Conservation (phyloP, 2,113 vertebrate genomes). For the Centropus unirufus region DNA sequence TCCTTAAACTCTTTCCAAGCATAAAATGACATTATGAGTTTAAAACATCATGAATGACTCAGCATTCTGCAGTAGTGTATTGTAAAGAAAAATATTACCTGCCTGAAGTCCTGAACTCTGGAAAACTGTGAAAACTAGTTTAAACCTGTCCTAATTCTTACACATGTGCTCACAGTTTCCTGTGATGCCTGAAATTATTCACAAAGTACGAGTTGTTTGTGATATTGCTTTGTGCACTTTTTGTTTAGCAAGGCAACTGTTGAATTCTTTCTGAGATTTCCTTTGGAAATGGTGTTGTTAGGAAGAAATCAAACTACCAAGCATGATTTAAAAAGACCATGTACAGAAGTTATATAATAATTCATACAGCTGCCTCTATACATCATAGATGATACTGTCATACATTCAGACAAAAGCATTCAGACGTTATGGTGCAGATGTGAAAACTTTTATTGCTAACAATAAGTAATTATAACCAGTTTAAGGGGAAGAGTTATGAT, state of each 20-base stretch:
- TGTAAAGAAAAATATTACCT: background rate
- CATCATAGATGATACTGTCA: background rate
- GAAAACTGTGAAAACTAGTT: background rate
- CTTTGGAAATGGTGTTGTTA: background rate
- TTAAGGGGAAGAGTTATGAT: background rate
- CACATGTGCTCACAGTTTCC: background rate
- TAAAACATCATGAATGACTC: background rate
- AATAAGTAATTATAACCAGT: background rate
- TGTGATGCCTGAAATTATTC: background rate
- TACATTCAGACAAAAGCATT: background rate
- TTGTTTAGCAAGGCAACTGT: background rate
- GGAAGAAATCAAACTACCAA: background rate
- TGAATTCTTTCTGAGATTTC: background rate
- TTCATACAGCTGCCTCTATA: background rate
- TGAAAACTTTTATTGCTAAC: background rate
- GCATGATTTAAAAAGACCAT: background rate
- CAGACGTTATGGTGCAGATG: background rate
- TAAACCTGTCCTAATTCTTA: background rate
- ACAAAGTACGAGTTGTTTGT: background rate
- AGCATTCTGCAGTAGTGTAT: background rate
- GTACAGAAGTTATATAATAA: background rate
- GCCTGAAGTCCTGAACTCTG: background rate
- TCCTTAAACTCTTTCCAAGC: background rate
- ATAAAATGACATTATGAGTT: background rate
- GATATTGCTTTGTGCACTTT: background rate